Conservation (phyloP, 2,113 vertebrate genomes). For the Nibea albiflora region DNA sequence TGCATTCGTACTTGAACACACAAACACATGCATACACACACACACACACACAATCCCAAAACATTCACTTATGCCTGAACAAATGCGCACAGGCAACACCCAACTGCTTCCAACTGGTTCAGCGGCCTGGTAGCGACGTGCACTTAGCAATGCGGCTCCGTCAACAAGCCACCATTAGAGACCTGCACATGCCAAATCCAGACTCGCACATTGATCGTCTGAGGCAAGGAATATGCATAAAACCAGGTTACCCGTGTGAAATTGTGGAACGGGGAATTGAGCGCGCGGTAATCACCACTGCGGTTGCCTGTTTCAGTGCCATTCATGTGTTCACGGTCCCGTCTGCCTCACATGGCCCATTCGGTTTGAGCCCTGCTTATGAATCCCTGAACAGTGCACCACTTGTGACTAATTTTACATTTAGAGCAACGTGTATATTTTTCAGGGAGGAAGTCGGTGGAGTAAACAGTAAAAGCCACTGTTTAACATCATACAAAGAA, state of each 20-base stretch:
- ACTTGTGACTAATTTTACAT: conserved; percentile 26
- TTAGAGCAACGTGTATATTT: conserved; percentile 15
- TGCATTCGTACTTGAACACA: conserved; percentile 57
- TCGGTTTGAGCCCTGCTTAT: conserved; percentile 33
- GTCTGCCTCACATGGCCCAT: conserved; percentile 21
- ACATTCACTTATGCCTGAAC: conserved; percentile 51
- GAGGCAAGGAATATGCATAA: conserved; percentile 49
- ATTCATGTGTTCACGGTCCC: conserved; percentile 30
- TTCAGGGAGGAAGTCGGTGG: conserved; percentile 8
- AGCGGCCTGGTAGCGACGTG: conserved; percentile 54
- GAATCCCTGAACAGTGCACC: conserved; percentile 2
- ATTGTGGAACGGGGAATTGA: conserved; percentile 42
- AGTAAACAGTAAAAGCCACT: conserved; percentile 27
- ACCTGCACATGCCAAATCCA: conserved; percentile 62
- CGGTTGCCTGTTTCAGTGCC: conserved; percentile 32
- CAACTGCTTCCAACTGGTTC: conserved; percentile 47
- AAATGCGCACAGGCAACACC: conserved; percentile 37
- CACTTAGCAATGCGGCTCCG: conserved; percentile 73
- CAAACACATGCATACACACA: not conserved
- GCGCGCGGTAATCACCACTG: conserved; percentile 36
- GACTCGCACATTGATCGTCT: conserved; percentile 56
- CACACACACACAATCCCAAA: conserved; percentile 31
- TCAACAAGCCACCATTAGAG: conserved; percentile 77
- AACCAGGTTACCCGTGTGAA: conserved; percentile 43
- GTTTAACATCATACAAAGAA: conserved; percentile 10